phyloP scores from a whole-genome alignment of 2,113 vertebrate genomes.

The Hippocampus barbouri region DNA sequence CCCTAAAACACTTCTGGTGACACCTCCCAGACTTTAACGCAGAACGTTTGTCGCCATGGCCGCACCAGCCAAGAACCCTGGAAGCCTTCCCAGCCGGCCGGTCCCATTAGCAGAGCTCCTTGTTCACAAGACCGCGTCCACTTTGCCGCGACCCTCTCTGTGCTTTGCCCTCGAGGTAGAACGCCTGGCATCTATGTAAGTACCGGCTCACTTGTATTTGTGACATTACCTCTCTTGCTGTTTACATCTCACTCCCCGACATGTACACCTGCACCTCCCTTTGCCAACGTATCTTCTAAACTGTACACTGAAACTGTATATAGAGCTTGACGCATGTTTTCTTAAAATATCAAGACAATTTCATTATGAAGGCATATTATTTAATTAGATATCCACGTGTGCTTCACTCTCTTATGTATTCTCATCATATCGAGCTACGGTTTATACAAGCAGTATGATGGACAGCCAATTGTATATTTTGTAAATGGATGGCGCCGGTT shows the following conservation, averaged over 20 bases:
- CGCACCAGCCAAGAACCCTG: constrained; percentile 37
- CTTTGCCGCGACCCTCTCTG: constrained; percentile 12
- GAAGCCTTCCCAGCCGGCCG: background rate
- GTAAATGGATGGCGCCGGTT: constrained; percentile 15
- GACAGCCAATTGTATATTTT: constrained; percentile 14
- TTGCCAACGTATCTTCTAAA: constrained; percentile 23
- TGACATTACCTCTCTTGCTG: constrained; percentile 1
- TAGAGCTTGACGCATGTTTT: constrained; percentile 72
- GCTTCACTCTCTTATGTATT: constrained; percentile 32
- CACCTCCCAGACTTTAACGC: constrained; percentile 49
- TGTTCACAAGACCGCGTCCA: background rate
- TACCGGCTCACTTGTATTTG: background rate
- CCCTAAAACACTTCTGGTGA: constrained; percentile 51
- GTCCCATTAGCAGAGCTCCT: background rate
- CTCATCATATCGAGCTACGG: constrained; percentile 13
- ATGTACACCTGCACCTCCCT: constrained; percentile 1
- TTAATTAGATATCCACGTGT: constrained; percentile 38
- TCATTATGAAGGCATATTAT: constrained; percentile 55
- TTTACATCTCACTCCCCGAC: background rate
- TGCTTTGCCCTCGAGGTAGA: constrained; percentile 19
- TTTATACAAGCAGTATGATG: constrained; percentile 26
- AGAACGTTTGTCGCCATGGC: constrained; percentile 43
- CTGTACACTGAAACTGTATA: constrained; percentile 69
- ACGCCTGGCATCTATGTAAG: constrained; percentile 7
- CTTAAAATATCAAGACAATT: constrained; percentile 63